Evolutionary conservation across 2,113 vertebrate species (phyloP).

Genomic region (Tragelaphus strepsiceros): DNA sequence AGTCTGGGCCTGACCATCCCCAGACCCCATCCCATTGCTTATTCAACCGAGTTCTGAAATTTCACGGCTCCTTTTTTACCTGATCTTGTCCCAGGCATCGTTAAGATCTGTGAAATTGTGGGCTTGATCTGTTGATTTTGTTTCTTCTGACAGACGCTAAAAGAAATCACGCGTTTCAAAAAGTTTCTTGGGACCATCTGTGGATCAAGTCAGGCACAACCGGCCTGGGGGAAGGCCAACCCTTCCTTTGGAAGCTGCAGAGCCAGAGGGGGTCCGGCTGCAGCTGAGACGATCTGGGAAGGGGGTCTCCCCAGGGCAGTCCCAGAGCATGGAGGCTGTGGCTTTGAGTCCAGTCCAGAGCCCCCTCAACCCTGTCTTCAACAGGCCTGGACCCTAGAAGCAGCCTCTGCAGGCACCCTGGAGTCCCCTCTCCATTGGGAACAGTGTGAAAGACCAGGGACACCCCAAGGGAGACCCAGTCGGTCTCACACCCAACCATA

Average conservation of each 20-base stretch:
- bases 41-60: fast-evolving
- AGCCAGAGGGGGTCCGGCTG: neutral
- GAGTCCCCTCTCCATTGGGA: too few species aligned
- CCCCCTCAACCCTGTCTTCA: neutral
- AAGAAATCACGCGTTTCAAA: neutral
- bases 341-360: neutral
- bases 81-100: neutral
- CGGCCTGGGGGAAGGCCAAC: neutral
- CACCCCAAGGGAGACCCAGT: too few species aligned
- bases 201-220: neutral
- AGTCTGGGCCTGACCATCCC: neutral
- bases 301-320: neutral
- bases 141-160: neutral
- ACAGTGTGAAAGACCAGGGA: neutral
- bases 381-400: neutral
- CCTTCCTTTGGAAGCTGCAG: neutral
- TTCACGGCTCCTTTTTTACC: neutral
- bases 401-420: neutral
- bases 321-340: neutral
- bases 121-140: neutral
- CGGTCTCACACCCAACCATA: fast-evolving
- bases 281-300: fast-evolving
- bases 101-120: neutral
- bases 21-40: neutral
- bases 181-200: neutral